Conservation (phyloP, 2,797 vertebrate species). For the Sebastes trivittatus region DNA sequence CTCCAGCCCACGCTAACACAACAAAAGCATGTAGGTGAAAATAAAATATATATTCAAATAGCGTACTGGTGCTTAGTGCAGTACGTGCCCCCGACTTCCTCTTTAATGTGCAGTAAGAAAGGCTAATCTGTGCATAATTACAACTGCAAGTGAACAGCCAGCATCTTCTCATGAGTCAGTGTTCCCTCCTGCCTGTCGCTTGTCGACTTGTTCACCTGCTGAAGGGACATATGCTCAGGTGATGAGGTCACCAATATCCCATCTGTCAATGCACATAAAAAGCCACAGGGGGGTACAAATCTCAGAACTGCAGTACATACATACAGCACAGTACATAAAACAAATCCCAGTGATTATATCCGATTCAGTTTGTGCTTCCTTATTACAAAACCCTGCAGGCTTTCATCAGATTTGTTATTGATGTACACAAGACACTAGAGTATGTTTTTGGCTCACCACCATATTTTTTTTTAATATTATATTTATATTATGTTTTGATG, state of each 20-base stretch:
- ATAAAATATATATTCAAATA: not conserved
- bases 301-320: not conserved
- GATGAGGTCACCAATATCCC: conserved; percentile 61
- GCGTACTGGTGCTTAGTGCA: not conserved
- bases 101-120: not conserved
- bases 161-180: not conserved
- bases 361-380: not conserved
- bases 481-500: not conserved
- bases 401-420: not conserved
- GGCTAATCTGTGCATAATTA: conserved; percentile 3
- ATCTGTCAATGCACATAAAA: conserved; percentile 57
- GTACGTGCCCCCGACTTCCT: not conserved
- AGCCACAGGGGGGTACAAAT: not conserved
- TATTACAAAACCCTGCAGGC: not conserved
- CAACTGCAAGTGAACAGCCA: conserved; percentile 7
- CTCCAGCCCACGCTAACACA: conserved; percentile 4
- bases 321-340: not conserved
- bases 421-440: not conserved
- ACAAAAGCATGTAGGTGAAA: not conserved
- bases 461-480: not conserved
- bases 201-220: conserved; percentile 36
- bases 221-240: conserved; percentile 64
- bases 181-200: conserved; percentile 6
- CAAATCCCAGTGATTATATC: not conserved
- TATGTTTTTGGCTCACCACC: not conserved